These are phyloP conservation scores for Xestoiulus laeticollis DNA, from an alignment of 2,888 invertebrate genomes.

Conservation along the genomic window DNA sequence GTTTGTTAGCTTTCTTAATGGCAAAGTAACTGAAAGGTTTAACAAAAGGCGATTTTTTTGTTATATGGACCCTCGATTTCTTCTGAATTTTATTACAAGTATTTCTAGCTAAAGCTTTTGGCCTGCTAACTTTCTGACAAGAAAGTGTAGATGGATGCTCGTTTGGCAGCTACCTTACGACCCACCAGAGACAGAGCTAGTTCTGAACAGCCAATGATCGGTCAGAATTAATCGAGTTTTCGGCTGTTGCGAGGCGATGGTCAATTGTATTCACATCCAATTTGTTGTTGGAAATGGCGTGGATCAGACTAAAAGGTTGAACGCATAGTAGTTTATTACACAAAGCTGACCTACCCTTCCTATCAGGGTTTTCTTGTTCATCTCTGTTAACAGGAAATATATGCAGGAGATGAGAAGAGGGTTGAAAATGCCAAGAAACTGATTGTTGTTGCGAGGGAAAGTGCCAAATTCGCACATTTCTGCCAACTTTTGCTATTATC, in stretches of 20 bases:
- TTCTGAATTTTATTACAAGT: constrained; percentile 5
- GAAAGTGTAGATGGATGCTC: constrained; percentile 7
- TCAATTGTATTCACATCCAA: constrained; percentile 43
- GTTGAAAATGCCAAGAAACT: background rate
- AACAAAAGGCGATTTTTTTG: constrained; percentile 27
- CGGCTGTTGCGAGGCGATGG: background rate
- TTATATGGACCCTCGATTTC: background rate
- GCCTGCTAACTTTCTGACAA: background rate
- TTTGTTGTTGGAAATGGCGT: constrained; percentile 34
- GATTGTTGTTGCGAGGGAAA: background rate
- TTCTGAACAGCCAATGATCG: constrained; percentile 23
- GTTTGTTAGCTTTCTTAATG: constrained; percentile 28
- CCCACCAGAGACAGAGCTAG: constrained; percentile 2
- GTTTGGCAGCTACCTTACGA: constrained; percentile 38
- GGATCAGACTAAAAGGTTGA: constrained; percentile 40
- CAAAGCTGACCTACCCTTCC: constrained; percentile 31
- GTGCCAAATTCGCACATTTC: background rate
- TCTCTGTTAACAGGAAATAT: background rate
- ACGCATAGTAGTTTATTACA: constrained; percentile 31
- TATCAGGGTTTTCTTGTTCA: background rate
- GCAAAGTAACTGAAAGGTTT: background rate
- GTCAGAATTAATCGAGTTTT: constrained; percentile 40
- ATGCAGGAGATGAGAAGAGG: constrained; percentile 1
- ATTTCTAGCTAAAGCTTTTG: background rate
- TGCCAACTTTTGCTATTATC: background rate